Evolutionary conservation across 2,888 invertebrate genomes (phyloP), one percentile per base, ranked within the genome.

Genomic region (Coelopa pilipes): DNA sequence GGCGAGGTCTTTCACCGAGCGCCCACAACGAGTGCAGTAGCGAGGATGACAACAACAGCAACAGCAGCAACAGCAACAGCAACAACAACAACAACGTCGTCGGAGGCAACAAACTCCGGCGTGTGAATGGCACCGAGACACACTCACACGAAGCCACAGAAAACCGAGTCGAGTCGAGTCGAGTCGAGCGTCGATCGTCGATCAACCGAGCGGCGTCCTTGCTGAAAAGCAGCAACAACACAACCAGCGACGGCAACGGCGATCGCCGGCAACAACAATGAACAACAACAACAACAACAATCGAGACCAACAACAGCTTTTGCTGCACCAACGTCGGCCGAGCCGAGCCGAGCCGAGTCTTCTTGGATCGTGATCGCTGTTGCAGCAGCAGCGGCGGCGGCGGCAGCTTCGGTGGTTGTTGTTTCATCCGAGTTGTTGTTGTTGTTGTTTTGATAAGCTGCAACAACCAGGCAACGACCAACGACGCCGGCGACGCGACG

Each of bases 401-500:
- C 66, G 55, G 13, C 57, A 49, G 2, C 47, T 47, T n/a, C 46
- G 15, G n/a, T n/a, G n/a, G 45, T 15, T 46, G 34, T n/a, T n/a
- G n/a, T n/a, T n/a, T n/a, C n/a, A n/a, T n/a, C n/a, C n/a, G n/a
- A n/a, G n/a, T n/a, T n/a, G 15, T 21, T n/a, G 13, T 62, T 49
- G 15, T 24, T 2, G 21, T 34, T 19, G 47, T 46, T 21, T 19
- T 17, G 60, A 60, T 60, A 60, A 60, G 57, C 21, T 50, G 57
- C 72, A 75, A 74, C 70, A 34, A 49, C n/a, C n/a, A n/a, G n/a
- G n/a, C n/a, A n/a, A n/a, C n/a, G n/a, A n/a, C n/a, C 72, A 46
- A 24, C 45, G 69, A 50, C 70, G 78, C 75, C 81, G 82, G 79
- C 82, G 78, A 77, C 82, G 81, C 83, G 78, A 78, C 78, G 78